phyloP scores from a whole-genome alignment of 1,140 invertebrate genomes.

The Bombus soroeensis region DNA sequence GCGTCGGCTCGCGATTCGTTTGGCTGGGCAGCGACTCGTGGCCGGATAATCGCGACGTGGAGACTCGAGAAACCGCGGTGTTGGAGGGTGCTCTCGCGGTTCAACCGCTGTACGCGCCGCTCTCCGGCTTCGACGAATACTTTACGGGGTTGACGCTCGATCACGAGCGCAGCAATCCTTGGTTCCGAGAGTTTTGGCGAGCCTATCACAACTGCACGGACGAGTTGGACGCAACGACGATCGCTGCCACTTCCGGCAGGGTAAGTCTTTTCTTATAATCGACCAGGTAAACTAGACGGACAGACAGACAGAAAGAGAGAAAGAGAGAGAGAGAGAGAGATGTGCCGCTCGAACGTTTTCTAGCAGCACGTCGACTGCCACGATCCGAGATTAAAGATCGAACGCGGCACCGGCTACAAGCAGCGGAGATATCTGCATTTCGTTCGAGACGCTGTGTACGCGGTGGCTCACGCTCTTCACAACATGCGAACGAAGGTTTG shows the following conservation, averaged over 20 bases:
- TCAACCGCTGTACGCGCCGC: slow-evolving; percentile 80
- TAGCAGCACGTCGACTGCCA: not conserved
- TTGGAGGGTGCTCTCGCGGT: slow-evolving; percentile 84
- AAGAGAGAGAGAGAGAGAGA: not conserved
- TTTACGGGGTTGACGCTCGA: slow-evolving; percentile 79
- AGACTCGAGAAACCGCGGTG: slow-evolving; percentile 67
- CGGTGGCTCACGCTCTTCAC: slow-evolving; percentile 83
- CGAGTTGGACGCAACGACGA: not conserved
- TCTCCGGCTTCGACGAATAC: slow-evolving; percentile 84
- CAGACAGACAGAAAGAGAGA: no score
- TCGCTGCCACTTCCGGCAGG: not conserved
- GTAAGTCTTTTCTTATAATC: not conserved
- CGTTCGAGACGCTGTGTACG: slow-evolving; percentile 84
- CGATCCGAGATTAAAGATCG: slow-evolving; percentile 47
- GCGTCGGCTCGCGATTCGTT: slow-evolving; percentile 78
- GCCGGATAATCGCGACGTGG: slow-evolving; percentile 70
- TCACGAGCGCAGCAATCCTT: slow-evolving; percentile 80
- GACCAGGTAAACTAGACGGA: no score
- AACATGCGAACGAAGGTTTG: slow-evolving; percentile 81
- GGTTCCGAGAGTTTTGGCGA: slow-evolving; percentile 88
- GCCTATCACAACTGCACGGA: slow-evolving; percentile 83
- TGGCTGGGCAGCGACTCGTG: slow-evolving; percentile 85
- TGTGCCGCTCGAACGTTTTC: not conserved
- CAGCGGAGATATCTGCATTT: slow-evolving; percentile 84
- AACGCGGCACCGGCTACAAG: slow-evolving; percentile 72